Evolutionary conservation across 2,888 invertebrate species (phyloP), one percentile per base, ranked within the genome.

Genomic region (Liodrosophila aerea): DNA sequence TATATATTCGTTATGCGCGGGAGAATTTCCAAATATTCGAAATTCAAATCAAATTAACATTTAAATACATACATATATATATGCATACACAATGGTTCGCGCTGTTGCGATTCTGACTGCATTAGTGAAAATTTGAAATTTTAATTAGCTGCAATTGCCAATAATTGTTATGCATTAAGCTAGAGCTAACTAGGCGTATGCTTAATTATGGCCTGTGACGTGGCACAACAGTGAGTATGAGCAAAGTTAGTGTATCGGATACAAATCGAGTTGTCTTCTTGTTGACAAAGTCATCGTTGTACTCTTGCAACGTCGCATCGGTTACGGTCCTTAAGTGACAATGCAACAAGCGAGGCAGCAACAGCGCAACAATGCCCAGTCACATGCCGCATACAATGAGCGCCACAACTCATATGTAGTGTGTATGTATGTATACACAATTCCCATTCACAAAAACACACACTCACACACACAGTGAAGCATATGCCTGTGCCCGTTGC

Each of bases 11-110:
- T 11, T 7, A 60, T 64, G 56, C 34, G 45, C 1, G 9, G 7
- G 15, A 37, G 53, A 33, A 73, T 61, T 45, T 49, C 18, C 4
- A 52, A 64, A 46, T 52, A 59, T 76, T 62, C 59, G 18, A 72
- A 77, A 73, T 72, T 69, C 66, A 60, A 73, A 81, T 72, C 81
- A 63, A 73, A 78, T 78, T 78, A 81, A 76, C 72, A 78, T 77
- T 77, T 73, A 5, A 22, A 54, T 77, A 40, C 67, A 56, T 56
- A 49, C 44, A 50, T 9, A 47, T 39, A 39, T 22, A 7, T n/a
- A 34, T 30, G 13, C 13, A 30, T 45, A 12, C 29, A 16, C 40
- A 36, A 36, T 51, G 40, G 36, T 54, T 41, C 27, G 49, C 39
- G 16, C 18, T 13, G 44, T 11, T 43, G 41, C 37, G 37, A 60